These are phyloP conservation scores for Aleiodes alternator DNA, from an alignment of 2,888 invertebrate species.

Conservation along the genomic window DNA sequence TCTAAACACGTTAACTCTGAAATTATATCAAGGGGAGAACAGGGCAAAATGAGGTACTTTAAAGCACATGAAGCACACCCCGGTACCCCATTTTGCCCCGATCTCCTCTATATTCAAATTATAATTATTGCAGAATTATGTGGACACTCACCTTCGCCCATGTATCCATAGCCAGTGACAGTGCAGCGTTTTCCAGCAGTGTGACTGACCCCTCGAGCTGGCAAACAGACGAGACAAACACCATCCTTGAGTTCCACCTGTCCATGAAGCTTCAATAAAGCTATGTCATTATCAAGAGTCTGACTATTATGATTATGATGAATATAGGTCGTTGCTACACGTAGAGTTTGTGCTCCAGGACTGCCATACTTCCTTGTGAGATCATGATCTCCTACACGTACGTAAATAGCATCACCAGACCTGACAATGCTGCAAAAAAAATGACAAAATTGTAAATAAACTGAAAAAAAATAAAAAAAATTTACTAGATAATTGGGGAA, in stretches of 20 bases:
- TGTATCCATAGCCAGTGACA: conserved; percentile 95
- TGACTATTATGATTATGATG: conserved; percentile 97
- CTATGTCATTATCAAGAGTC: conserved; percentile 95
- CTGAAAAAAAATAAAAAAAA: not conserved
- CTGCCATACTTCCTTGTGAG: conserved; percentile 93
- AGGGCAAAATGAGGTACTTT: too few relatives aligned
- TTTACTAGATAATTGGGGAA: too few relatives aligned
- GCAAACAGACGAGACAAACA: conserved; percentile 90
- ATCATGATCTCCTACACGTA: conserved; percentile 94
- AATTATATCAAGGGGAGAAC: too few relatives aligned
- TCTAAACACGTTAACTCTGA: not conserved
- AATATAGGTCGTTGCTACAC: conserved; percentile 95
- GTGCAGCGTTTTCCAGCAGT: conserved; percentile 94
- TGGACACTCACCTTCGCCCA: conserved; percentile 88
- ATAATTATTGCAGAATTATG: not conserved
- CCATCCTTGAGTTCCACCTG: conserved; percentile 93
- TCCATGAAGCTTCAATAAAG: conserved; percentile 90
- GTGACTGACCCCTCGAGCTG: conserved; percentile 91
- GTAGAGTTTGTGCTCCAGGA: conserved; percentile 91
- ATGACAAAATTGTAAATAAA: conserved; percentile 16
- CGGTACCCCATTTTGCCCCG: too few relatives aligned
- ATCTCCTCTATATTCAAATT: too few relatives aligned
- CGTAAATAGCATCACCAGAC: conserved; percentile 95
- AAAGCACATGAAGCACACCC: too few relatives aligned
- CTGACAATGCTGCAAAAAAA: conserved; percentile 86